Evolutionary conservation across 2,888 invertebrate species (phyloP).

Genomic region (Hyles lineata): DNA sequence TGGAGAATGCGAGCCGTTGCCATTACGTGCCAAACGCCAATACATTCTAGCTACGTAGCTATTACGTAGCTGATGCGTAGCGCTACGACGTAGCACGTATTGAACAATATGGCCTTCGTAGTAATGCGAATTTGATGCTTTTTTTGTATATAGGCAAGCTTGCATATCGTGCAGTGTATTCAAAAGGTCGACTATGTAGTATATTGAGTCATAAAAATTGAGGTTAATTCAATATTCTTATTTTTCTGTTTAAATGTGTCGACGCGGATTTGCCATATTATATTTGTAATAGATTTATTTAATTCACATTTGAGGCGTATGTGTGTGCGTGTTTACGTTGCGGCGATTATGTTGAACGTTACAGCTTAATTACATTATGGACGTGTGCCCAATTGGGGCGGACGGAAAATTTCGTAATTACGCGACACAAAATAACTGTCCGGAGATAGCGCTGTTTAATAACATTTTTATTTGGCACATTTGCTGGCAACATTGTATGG

Average conservation of each 20-base stretch:
- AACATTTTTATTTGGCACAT: constrained; percentile 7
- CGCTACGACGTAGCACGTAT: neutral
- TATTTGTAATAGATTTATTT: neutral
- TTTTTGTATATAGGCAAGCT: no score
- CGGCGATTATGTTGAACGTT: constrained; percentile 10
- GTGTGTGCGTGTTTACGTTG: constrained; percentile 29
- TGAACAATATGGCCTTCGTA: neutral
- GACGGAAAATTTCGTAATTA: constrained; percentile 25
- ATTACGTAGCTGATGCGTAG: neutral
- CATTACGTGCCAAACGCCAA: neutral
- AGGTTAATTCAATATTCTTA: no score
- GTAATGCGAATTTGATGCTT: no score
- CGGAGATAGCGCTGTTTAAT: constrained; percentile 17
- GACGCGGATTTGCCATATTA: neutral
- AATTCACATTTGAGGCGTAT: neutral
- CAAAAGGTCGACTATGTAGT: no score
- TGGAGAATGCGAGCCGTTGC: neutral
- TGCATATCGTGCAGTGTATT: no score
- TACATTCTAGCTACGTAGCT: neutral
- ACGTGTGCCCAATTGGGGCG: constrained; percentile 10
- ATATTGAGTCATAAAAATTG: no score
- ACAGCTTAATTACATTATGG: constrained; percentile 19
- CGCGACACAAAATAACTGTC: constrained; percentile 11
- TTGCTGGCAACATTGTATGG: neutral
- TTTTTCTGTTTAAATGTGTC: neutral